A percentile compares a stretch with the other conserved stretches of the same genome.
phyloP scores from a whole-genome alignment of 2,797 vertebrate species.

The Spea hammondii region DNA sequence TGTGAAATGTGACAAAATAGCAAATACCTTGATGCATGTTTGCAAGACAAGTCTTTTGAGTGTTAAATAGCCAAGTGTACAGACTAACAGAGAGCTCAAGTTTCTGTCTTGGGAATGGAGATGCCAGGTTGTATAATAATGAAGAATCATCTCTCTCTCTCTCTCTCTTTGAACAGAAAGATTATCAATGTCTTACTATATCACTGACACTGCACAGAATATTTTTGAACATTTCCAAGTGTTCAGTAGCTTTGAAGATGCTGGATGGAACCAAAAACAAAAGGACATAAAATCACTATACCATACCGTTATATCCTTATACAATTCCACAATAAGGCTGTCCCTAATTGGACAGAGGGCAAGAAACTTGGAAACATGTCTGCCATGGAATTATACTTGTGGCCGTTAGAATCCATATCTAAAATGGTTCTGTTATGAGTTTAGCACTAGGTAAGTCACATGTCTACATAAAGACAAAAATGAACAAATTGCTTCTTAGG shows the following conservation, averaged over 20 bases:
- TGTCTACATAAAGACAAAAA: no score
- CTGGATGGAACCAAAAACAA: neutral
- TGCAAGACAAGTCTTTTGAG: slow-evolving; percentile 1
- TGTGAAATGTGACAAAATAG: neutral
- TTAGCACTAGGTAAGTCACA: no score
- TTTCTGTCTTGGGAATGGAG: slow-evolving; percentile 1
- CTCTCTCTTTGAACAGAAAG: neutral
- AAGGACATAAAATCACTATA: neutral
- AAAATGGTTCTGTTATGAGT: no score
- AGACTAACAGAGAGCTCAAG: neutral
- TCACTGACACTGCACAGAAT: neutral
- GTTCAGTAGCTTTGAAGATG: neutral
- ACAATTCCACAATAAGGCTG: no score
- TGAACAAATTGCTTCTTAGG: no score
- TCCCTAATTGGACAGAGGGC: no score
- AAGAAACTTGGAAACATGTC: no score
- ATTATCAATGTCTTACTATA: neutral
- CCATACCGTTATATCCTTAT: no score
- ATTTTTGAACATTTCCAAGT: neutral
- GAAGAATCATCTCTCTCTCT: neutral
- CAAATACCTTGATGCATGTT: neutral
- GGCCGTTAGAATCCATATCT: no score
- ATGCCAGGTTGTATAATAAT: neutral
- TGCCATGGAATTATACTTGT: no score
- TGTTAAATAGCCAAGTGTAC: neutral